A percentile compares a stretch with the other conserved stretches of the same genome.
phyloP scores from a whole-genome alignment of 2,113 vertebrate species.

The Mungos mungo region DNA sequence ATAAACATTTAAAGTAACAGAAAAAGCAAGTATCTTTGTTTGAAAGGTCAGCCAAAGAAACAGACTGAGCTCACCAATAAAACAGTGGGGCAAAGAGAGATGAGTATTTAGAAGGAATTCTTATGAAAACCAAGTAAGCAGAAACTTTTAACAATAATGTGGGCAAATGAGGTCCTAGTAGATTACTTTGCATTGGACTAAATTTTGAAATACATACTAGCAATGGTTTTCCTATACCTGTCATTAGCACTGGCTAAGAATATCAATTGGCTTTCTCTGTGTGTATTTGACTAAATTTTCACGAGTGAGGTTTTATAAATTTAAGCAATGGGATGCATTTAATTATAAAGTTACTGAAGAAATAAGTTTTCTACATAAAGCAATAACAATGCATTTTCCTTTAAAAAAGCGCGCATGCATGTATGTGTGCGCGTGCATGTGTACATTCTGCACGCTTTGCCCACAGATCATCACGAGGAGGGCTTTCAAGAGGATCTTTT shows the following conservation, averaged over 20 bases:
- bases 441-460: neutral
- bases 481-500: slow-evolving; percentile 74
- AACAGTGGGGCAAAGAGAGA: slow-evolving; percentile 20
- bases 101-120: slow-evolving; percentile 45
- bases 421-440: neutral
- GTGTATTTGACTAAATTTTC: slow-evolving; percentile 71
- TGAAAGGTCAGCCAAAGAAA: slow-evolving; percentile 74
- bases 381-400: slow-evolving; percentile 1
- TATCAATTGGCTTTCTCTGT: slow-evolving; percentile 67
- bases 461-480: slow-evolving; percentile 14
- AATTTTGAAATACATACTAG: slow-evolving; percentile 72
- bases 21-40: slow-evolving; percentile 62
- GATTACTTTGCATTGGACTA: slow-evolving; percentile 53
- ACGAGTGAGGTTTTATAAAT: slow-evolving; percentile 59
- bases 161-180: slow-evolving; percentile 54
- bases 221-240: slow-evolving; percentile 72
- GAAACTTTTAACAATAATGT: slow-evolving; percentile 53
- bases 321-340: slow-evolving; percentile 30
- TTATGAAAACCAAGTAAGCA: slow-evolving; percentile 45
- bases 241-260: slow-evolving; percentile 51
- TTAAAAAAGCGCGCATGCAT: neutral
- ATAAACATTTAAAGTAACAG: slow-evolving; percentile 68
- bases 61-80: slow-evolving; percentile 61
- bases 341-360: slow-evolving; percentile 44
- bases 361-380: slow-evolving; percentile 14